Evolutionary conservation across 2,113 vertebrate species (phyloP).

Genomic region (cattle (Bos taurus)): DNA sequence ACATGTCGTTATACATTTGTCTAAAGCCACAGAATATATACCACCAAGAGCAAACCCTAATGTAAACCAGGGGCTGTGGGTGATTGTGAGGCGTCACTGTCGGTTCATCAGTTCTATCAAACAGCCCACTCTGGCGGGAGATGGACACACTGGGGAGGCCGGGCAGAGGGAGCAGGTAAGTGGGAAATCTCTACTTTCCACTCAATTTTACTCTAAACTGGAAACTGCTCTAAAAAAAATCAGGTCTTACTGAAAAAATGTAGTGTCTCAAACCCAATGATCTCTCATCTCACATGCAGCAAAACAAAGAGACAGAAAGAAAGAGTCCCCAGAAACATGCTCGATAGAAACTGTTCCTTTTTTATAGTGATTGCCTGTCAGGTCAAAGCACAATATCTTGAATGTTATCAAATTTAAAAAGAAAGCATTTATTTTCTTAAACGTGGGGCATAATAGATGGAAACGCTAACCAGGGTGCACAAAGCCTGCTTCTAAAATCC

Average conservation of each 20-base stretch:
- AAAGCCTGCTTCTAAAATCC: background rate
- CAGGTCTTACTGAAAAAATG: background rate
- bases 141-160: background rate
- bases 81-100: background rate
- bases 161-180: background rate
- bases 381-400: background rate
- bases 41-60: background rate
- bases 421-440: background rate
- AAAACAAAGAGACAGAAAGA: background rate
- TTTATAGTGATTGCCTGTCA: background rate
- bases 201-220: background rate
- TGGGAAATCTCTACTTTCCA: background rate
- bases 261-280: background rate
- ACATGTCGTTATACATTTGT: background rate
- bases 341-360: background rate
- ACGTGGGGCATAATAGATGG: background rate
- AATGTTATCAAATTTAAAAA: background rate
- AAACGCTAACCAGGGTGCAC: rapidly evolving
- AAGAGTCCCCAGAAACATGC: background rate
- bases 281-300: background rate
- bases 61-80: background rate
- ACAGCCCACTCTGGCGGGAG: background rate
- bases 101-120: no score
- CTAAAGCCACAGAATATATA: background rate
- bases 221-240: background rate